A percentile compares a stretch with the other conserved stretches of the same genome.
Evolutionary conservation across 2,888 invertebrate species (phyloP).

Genomic region (Ectemnius lituratus): DNA sequence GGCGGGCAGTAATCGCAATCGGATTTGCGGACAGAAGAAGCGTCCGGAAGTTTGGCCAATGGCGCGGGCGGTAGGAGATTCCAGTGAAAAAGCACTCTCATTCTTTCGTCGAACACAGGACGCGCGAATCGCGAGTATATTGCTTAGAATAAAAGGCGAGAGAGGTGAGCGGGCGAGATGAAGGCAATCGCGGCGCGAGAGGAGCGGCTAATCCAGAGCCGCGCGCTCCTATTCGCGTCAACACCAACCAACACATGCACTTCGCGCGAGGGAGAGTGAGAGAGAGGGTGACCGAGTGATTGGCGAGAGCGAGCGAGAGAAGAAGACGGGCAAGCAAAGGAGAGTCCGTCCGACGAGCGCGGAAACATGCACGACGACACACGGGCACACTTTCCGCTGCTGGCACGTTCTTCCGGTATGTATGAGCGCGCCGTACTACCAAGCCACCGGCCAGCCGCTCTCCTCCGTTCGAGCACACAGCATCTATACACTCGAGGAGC

Average conservation of each 20-base stretch:
- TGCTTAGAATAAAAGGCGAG: no score
- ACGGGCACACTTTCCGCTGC: slow-evolving; percentile 18
- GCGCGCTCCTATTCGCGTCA: slow-evolving; percentile 67
- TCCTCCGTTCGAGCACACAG: no score
- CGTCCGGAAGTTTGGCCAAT: slow-evolving; percentile 30
- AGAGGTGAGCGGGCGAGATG: slow-evolving; percentile 1
- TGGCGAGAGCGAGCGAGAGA: background rate
- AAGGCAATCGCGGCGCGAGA: slow-evolving; percentile 37
- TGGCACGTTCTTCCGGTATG: slow-evolving; percentile 6
- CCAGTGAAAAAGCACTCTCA: slow-evolving; percentile 57
- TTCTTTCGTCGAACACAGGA: slow-evolving; percentile 46
- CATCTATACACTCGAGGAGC: no score
- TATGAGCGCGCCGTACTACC: no score
- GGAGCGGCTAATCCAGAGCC: slow-evolving; percentile 73
- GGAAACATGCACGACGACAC: slow-evolving; percentile 12
- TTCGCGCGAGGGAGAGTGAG: slow-evolving; percentile 11
- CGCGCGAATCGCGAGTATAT: background rate
- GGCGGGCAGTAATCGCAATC: slow-evolving; percentile 19
- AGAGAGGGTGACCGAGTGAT: background rate
- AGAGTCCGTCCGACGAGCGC: slow-evolving; percentile 3
- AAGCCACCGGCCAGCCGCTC: no score
- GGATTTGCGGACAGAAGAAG: slow-evolving; percentile 28
- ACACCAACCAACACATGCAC: slow-evolving; percentile 10
- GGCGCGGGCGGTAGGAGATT: slow-evolving; percentile 27
- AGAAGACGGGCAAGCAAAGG: background rate